Percentiles rank a stretch among this genome's conserved stretches.
Evolutionary conservation across 2,797 vertebrate genomes (phyloP).

Genomic region (Agapornis canus): DNA sequence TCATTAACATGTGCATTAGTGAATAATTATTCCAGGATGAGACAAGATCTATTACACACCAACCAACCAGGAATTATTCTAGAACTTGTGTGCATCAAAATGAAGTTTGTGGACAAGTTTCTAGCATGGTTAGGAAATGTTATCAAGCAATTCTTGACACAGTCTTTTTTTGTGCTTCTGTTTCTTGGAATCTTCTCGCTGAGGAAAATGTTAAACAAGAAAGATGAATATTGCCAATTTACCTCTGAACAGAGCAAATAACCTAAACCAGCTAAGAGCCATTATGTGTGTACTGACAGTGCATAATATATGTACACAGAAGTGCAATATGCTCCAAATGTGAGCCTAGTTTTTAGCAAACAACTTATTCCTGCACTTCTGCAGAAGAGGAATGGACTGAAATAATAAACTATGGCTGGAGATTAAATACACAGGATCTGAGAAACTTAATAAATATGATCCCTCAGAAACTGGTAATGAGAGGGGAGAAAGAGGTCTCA

Average conservation of each 20-base stretch:
- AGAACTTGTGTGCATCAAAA: rapidly evolving
- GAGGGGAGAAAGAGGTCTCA: neutral
- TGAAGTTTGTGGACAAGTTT: neutral
- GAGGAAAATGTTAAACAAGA: neutral
- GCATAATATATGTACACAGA: neutral
- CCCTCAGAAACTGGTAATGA: neutral
- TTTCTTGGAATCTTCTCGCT: neutral
- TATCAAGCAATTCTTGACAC: neutral
- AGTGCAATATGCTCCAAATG: neutral
- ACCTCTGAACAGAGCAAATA: neutral
- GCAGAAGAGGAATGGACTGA: neutral
- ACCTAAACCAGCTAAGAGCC: neutral
- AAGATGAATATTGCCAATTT: neutral
- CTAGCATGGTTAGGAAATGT: neutral
- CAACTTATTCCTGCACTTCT: neutral
- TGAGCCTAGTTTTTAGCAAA: neutral
- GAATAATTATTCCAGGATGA: neutral
- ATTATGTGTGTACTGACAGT: rapidly evolving
- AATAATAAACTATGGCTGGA: neutral
- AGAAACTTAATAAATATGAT: neutral
- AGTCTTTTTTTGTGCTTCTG: neutral
- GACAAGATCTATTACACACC: neutral
- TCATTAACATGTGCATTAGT: neutral
- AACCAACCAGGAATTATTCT: neutral
- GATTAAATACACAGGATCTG: neutral